phyloP scores from a whole-genome alignment of 2,888 invertebrate species.

The Caenorhabditis becei region DNA sequence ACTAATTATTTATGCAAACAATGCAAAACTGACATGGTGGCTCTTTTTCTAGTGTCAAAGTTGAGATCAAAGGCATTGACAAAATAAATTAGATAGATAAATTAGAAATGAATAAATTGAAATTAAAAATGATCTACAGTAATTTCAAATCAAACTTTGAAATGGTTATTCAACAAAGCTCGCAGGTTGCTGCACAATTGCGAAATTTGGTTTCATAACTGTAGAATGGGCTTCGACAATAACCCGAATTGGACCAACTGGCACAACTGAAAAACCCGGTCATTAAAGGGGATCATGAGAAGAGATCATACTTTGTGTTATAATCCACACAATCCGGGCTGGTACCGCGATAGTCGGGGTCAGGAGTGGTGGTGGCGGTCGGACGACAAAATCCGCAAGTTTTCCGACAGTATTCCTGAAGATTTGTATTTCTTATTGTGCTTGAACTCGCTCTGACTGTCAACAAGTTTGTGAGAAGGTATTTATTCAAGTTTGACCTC shows the following conservation, averaged over 20 bases:
- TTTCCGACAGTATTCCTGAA: conserved; percentile 54
- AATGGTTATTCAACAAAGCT: conserved; percentile 27
- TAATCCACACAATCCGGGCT: conserved; percentile 56
- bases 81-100: conserved; percentile 7
- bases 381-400: conserved; percentile 60
- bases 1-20: conserved; percentile 54
- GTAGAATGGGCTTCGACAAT: conserved; percentile 57
- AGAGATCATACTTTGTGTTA: conserved; percentile 49
- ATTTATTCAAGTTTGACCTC: no score
- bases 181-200: conserved; percentile 57
- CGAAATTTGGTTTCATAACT: conserved; percentile 51
- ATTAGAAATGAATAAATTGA: not conserved
- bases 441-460: not conserved
- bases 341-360: conserved; percentile 45
- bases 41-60: not conserved
- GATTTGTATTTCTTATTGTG: not conserved
- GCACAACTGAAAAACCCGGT: conserved; percentile 56
- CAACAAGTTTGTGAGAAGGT: not conserved
- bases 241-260: conserved; percentile 55
- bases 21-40: conserved; percentile 35
- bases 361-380: conserved; percentile 50
- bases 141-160: not conserved
- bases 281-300: not conserved
- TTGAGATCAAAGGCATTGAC: not conserved
- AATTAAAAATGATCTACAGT: conserved; percentile 6